phyloP scores from a whole-genome alignment of 2,113 vertebrate genomes.

The Dendrocopos noguchii region DNA sequence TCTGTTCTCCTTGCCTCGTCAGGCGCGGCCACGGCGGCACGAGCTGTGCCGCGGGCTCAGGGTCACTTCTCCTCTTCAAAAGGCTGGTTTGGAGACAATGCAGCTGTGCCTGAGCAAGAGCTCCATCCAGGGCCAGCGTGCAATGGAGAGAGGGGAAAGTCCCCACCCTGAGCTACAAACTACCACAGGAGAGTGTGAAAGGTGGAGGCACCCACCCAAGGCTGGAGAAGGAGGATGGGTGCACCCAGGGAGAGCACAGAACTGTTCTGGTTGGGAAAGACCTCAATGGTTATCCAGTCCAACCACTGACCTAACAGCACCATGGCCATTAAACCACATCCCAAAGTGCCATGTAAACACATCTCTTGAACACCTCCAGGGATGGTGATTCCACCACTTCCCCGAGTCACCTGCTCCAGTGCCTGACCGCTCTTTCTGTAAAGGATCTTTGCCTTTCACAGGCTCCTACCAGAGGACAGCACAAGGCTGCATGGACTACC shows the following conservation, averaged over 20 bases:
- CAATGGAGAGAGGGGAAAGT: background rate
- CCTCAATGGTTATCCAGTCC: too few species aligned
- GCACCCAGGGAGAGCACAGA: background rate
- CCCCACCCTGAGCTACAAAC: accelerated
- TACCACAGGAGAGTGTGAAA: background rate
- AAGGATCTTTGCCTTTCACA: too few species aligned
- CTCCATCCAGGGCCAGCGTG: background rate
- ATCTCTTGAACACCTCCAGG: too few species aligned
- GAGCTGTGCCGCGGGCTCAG: background rate
- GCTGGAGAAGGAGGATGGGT: background rate
- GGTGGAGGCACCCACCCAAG: background rate
- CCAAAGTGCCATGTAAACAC: too few species aligned
- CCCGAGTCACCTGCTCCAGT: too few species aligned
- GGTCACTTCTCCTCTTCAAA: background rate
- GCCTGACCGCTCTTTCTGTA: too few species aligned
- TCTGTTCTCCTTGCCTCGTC: background rate
- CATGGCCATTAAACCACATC: too few species aligned
- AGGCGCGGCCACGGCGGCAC: background rate
- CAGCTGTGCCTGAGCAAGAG: background rate
- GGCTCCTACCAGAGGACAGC: background rate
- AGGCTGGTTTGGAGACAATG: background rate
- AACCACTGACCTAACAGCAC: too few species aligned
- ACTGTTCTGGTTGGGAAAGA: too few species aligned
- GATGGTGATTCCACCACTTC: too few species aligned
- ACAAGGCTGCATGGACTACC: background rate